phyloP scores from a whole-genome alignment of 2,888 invertebrate species.

The Lasioglossum lativentre region DNA sequence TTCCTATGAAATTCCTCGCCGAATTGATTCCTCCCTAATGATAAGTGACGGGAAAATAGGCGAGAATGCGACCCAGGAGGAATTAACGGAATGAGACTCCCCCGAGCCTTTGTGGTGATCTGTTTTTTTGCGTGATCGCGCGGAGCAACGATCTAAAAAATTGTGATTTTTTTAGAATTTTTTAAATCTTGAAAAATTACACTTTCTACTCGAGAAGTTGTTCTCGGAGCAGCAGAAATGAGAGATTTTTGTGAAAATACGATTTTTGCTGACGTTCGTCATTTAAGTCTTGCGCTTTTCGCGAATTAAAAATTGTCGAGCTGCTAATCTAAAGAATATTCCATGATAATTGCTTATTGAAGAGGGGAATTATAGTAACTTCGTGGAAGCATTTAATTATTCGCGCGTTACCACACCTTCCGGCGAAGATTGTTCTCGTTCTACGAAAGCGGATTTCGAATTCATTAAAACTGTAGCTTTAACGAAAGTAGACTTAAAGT shows the following conservation, averaged over 20 bases:
- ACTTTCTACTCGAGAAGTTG: background rate
- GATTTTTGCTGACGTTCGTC: too few species aligned
- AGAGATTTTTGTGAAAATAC: too few species aligned
- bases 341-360: background rate
- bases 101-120: background rate
- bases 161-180: background rate
- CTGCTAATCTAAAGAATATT: background rate
- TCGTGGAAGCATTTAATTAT: background rate
- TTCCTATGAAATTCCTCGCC: background rate
- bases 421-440: slow-evolving; percentile 3
- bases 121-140: background rate
- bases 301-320: background rate
- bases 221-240: too few species aligned
- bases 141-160: background rate
- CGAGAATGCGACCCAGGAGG: background rate
- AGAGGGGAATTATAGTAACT: background rate
- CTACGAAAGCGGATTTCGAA: background rate
- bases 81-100: background rate
- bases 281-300: too few species aligned
- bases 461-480: background rate
- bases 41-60: background rate
- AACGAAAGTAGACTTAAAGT: background rate
- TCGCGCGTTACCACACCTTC: background rate
- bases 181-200: background rate
- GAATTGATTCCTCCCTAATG: background rate